Evolutionary conservation across 2,888 invertebrate genomes (phyloP), one percentile per base, ranked within the genome.

Genomic region (Plebejus anna): DNA sequence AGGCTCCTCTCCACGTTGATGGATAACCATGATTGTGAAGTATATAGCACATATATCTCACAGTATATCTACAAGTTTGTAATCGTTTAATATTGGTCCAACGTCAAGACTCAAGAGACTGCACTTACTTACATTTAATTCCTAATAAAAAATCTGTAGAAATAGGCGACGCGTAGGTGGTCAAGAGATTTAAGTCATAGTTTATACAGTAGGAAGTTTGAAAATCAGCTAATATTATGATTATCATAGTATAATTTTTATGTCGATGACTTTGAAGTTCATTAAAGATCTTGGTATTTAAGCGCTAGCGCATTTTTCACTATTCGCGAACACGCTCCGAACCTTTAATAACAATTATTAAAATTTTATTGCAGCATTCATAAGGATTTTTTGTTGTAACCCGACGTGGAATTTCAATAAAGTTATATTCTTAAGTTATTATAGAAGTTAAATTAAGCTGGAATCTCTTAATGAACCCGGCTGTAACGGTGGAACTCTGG

Each of bases 391-490:
- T 32, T 32, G 66, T 32, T 32, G 11, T 6, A 13, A 66, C 2
- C 59, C 28, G 66, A 66, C 32, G 32, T 32, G 66, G 66, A 66
- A 66, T 36, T 66, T 32, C 66, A 66, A 66, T 66, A 66, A 66
- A 66, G 32, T 66, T 66, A 66, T 66, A 32, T 66, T 66, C 66
- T 66, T 66, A 66, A 66, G 66, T 66, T 66, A 66, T 66, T 66
- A 66, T 66, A 66, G 66, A 32, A 32, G 66, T 66, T 66, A 66
- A 32, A 66, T 66, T 66, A 32, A 32, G 66, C 66, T 11, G 66
- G 66, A 66, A 66, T 66, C 32, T 32, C 66, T 66, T 66, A 66
- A 66, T 66, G 66, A 66, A 66, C 66, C 66, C 16, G 11, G 66
- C 66, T 66, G 66, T 32, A 66, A 66, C 32, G 66, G 32, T 16